Conservation (phyloP, 2,797 vertebrate species). For the Syngnathus acus region DNA sequence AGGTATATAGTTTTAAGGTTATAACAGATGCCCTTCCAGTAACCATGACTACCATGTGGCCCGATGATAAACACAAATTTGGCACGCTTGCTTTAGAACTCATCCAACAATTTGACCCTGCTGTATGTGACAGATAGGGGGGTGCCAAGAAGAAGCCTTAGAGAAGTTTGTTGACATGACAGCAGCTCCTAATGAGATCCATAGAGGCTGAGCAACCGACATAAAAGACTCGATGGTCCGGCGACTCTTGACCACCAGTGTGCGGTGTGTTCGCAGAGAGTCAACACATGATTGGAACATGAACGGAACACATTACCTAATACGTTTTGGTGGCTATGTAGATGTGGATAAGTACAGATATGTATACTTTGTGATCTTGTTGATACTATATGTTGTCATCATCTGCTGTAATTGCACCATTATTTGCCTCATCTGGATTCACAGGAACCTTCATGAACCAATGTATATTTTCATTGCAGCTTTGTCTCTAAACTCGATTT, state of each 20-base stretch:
- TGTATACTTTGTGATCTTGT: slow-evolving; percentile 31
- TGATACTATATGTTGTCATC: slow-evolving; percentile 28
- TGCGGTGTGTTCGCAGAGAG: not conserved
- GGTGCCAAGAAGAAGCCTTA: not conserved
- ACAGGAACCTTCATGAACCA: slow-evolving; percentile 40
- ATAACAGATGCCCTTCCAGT: no score
- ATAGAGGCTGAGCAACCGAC: not conserved
- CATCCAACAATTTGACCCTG: no score
- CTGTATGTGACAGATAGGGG: no score
- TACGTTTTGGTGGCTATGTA: slow-evolving; percentile 31
- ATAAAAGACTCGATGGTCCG: not conserved
- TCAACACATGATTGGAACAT: not conserved
- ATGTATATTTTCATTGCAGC: slow-evolving; percentile 52
- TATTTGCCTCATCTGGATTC: slow-evolving; percentile 26
- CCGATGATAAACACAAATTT: no score
- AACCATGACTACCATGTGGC: no score
- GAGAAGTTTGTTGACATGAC: not conserved
- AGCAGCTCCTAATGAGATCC: not conserved
- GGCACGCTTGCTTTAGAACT: no score
- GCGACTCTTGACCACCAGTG: not conserved
- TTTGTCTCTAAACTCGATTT: slow-evolving; percentile 33
- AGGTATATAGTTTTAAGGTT: no score
- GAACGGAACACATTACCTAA: slow-evolving; percentile 19
- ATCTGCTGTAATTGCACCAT: slow-evolving; percentile 30
- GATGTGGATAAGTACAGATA: slow-evolving; percentile 29